phyloP scores from a whole-genome alignment of 2,113 vertebrate genomes.

The Ardeotis arabs region DNA sequence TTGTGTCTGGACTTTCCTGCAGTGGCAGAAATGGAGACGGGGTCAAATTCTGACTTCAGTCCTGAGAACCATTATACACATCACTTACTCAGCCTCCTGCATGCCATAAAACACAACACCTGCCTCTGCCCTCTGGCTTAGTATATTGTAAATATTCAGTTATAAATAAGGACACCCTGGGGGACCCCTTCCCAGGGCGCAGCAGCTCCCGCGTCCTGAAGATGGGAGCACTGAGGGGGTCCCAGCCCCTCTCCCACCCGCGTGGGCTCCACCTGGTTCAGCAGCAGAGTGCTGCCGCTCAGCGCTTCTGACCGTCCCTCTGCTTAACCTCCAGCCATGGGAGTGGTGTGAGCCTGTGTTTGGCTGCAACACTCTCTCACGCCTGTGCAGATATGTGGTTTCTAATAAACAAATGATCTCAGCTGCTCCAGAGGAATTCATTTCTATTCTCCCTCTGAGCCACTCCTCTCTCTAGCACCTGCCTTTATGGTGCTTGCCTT shows the following conservation, averaged over 20 bases:
- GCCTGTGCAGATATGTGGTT: fast-evolving
- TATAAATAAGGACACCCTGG: not conserved
- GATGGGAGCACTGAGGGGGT: fast-evolving
- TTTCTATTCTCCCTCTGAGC: not conserved
- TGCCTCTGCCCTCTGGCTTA: not conserved
- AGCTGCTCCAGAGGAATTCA: not conserved
- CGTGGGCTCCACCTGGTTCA: not conserved
- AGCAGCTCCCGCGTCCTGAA: fast-evolving
- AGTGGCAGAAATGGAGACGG: not conserved
- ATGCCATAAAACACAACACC: not conserved
- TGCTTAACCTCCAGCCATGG: not conserved
- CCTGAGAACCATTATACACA: not conserved
- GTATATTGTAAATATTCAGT: not conserved
- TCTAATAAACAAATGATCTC: not conserved
- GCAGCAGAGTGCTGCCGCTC: not conserved
- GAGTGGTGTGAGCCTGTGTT: not conserved
- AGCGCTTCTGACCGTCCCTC: not conserved
- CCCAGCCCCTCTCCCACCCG: not conserved
- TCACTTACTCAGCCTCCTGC: not conserved
- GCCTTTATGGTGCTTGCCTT: not conserved
- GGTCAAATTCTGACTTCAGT: not conserved
- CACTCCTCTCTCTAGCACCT: not conserved
- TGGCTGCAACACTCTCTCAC: not conserved
- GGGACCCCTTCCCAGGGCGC: fast-evolving
- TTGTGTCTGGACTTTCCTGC: not conserved